Base-by-base conservation (phyloP, 53 echinoderm and acorn worm genomes). In the Arbacia lixula region DNA sequence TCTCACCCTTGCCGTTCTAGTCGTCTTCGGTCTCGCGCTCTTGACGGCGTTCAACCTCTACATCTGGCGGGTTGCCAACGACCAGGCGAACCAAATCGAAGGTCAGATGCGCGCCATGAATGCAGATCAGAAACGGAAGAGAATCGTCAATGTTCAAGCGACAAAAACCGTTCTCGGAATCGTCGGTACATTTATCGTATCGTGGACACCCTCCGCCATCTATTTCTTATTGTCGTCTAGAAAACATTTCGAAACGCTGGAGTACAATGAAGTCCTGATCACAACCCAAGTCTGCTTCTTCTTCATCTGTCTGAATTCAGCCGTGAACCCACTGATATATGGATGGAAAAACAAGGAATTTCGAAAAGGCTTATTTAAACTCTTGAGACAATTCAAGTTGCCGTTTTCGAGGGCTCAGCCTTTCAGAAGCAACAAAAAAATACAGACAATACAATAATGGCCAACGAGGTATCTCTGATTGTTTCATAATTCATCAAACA, bases 341-440 rank as follows among this genome's bases (percentile, higher is more conserved):
- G 64, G 82, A 29, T 81, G 62, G 82, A 81, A 81, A 31, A 81
- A 81, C 62, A 81, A 81, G 30, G 62, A 63, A 16, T 81, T 81
- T 61, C 82, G 82, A 28, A 53, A 53, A 34, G 51, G 52, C 14
- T 34, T 74, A 9, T 34, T 74, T 12, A 74, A 53, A 27, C 34
- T 74, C 2, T 53, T 74, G 17, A 19, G n/a, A n/a, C n/a, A n/a
- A n/a, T n/a, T n/a, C n/a, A n/a, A n/a, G n/a, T n/a, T n/a, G n/a
- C n/a, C n/a, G n/a, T n/a, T n/a, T n/a, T n/a, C n/a, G n/a, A n/a
- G n/a, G n/a, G n/a, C n/a, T n/a, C n/a, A n/a, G n/a, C n/a, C n/a
- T n/a, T n/a, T n/a, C n/a, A n/a, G n/a, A n/a, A n/a, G n/a, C n/a
- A n/a, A n/a, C n/a, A n/a, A n/a, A n/a, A n/a, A n/a, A n/a, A n/a